Percentiles rank a stretch among this genome's conserved stretches.
Evolutionary conservation across 2,113 vertebrate species (phyloP).

Genomic region (Catharus fuscescens): DNA sequence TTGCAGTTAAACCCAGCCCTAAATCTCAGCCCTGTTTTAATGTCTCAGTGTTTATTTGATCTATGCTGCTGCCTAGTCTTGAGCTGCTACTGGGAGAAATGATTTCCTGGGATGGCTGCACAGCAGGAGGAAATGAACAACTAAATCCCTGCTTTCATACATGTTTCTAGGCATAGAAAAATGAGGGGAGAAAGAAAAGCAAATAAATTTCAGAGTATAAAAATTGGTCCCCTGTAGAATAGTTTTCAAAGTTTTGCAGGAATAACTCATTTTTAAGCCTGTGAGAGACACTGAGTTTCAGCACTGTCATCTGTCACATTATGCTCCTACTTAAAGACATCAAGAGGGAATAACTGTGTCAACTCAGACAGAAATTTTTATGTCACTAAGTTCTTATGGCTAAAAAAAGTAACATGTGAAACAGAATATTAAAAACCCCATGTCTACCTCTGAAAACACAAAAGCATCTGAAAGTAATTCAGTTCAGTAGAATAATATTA

Average conservation of each 20-base stretch:
- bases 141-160: slow-evolving; percentile 13
- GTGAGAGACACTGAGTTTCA: not conserved
- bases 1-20: not conserved
- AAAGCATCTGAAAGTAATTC: not conserved
- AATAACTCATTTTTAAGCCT: not conserved
- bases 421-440: not conserved
- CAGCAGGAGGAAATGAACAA: not conserved
- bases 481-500: not conserved
- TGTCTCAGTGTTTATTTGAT: not conserved
- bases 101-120: not conserved
- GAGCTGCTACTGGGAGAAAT: not conserved
- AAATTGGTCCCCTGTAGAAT: not conserved
- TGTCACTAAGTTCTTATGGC: slow-evolving; percentile 31
- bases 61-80: not conserved
- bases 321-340: not conserved
- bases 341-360: slow-evolving; percentile 36
- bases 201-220: not conserved
- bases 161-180: not conserved
- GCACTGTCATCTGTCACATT: slow-evolving; percentile 36
- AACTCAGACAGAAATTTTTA: slow-evolving; percentile 40
- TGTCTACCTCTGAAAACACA: slow-evolving; percentile 9
- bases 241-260: slow-evolving; percentile 20
- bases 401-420: slow-evolving; percentile 18
- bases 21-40: not conserved
- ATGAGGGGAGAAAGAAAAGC: not conserved